These are phyloP conservation scores for Phengaris arion DNA, from an alignment of 2,888 invertebrate species.

Conservation along the genomic window DNA sequence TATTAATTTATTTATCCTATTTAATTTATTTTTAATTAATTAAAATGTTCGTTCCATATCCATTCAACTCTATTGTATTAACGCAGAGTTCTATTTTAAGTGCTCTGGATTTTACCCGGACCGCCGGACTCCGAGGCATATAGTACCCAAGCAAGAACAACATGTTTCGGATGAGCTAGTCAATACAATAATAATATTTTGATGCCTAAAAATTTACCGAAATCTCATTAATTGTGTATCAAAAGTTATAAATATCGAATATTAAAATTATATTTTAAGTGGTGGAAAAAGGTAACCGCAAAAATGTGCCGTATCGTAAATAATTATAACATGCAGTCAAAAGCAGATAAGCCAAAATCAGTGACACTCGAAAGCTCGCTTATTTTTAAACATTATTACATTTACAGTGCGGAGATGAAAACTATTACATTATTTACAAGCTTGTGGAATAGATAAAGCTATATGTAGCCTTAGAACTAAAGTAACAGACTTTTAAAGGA, in stretches of 20 bases:
- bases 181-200: no score
- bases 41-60: no score
- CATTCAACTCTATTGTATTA: no score
- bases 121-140: no score
- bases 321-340: slow-evolving; percentile 22
- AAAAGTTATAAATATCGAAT: not conserved
- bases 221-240: not conserved
- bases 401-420: slow-evolving; percentile 13
- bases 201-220: no score
- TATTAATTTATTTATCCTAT: no score
- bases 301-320: slow-evolving; percentile 19
- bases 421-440: slow-evolving; percentile 5
- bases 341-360: slow-evolving; percentile 26
- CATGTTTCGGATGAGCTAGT: no score
- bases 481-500: no score
- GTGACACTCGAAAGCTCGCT: slow-evolving; percentile 17
- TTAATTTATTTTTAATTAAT: no score
- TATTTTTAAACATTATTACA: slow-evolving; percentile 21
- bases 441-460: not conserved
- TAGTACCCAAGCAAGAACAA: no score
- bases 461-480: not conserved
- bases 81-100: no score
- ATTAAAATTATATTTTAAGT: slow-evolving; percentile 7
- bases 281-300: not conserved
- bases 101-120: no score